Evolutionary conservation across 1,140 invertebrate species (phyloP), one percentile per base, ranked within the genome.

Genomic region (Stenopsyche tienmushanensis): DNA sequence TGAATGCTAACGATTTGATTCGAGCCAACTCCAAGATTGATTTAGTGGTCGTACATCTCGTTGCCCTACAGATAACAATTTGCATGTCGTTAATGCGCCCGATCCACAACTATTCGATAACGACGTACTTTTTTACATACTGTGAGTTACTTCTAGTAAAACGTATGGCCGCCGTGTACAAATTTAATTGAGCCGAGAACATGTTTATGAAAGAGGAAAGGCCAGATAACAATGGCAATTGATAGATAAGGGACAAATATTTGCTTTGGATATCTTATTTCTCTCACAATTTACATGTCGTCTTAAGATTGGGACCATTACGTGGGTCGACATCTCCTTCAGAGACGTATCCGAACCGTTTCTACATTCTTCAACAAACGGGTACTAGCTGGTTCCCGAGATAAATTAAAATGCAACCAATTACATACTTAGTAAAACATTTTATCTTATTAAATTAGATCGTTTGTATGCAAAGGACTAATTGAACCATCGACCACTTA

Each of bases 151-250:
- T 13, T 34, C 26, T 57, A 57, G 34, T 17, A 29, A 29, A 57
- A 25, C 25, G 53, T 29, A 20, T 52, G 21, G 53, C 29, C 5
- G 13, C 5, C 5, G 29, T 34, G 13, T 34, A 34, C 29, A 13
- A n/a, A 5, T 17, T 49, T 57, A 57, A 57, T 57, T 57, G 53
- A 57, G 17, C 15, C 53, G 17, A 29, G 21, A 34, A 34, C 26
- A 13, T 39, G 53, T 57, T 57, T 29, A 20, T 34, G 53, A 57
- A 57, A 34, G 53, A 57, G 21, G 23, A 7, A 8, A 1, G 10
- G 10, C 23, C 17, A 60, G 58, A 60, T 60, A 60, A 60, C 58
- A 60, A 60, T 60, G 58, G n/a, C 58, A 17, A 20, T 45, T 60
- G 58, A 45, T 45, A 10, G 58, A 60, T 60, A 60, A 60, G 24